Percentiles rank a stretch among this genome's conserved stretches.
Evolutionary conservation across 2,888 invertebrate genomes (phyloP).

Genomic region (Celastrina argiolus): DNA sequence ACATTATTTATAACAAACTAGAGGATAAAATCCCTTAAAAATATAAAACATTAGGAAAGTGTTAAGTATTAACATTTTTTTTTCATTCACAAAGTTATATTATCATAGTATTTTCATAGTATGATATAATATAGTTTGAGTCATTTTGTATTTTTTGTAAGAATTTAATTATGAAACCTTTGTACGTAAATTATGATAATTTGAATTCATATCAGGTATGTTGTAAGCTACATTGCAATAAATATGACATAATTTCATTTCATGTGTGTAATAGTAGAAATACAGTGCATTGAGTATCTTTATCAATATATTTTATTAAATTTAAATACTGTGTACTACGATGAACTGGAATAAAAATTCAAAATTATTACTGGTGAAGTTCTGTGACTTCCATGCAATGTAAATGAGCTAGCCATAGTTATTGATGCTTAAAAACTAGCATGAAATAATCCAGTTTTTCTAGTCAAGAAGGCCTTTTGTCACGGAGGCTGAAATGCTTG

Average conservation of each 20-base stretch:
- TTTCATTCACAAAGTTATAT: constrained; percentile 1
- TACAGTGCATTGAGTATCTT: background rate
- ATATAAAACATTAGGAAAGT: background rate
- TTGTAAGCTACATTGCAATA: background rate
- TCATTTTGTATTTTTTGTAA: background rate
- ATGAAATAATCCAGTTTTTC: no score
- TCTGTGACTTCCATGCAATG: no score
- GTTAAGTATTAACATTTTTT: background rate
- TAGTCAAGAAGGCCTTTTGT: no score
- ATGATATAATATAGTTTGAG: background rate
- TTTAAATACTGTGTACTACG: no score
- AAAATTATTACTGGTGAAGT: no score
- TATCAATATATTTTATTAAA: background rate
- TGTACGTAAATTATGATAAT: background rate
- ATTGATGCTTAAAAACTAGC: no score
- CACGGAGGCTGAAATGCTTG: no score
- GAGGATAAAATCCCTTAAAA: no score
- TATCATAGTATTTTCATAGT: background rate
- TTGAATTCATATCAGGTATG: background rate
- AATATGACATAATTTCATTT: background rate
- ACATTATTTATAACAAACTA: no score
- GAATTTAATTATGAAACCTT: background rate
- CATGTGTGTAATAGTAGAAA: background rate
- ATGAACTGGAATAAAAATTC: no score
- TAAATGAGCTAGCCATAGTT: no score